Conservation (phyloP, 2,888 invertebrate species). For the Halocaridina rubra region DNA sequence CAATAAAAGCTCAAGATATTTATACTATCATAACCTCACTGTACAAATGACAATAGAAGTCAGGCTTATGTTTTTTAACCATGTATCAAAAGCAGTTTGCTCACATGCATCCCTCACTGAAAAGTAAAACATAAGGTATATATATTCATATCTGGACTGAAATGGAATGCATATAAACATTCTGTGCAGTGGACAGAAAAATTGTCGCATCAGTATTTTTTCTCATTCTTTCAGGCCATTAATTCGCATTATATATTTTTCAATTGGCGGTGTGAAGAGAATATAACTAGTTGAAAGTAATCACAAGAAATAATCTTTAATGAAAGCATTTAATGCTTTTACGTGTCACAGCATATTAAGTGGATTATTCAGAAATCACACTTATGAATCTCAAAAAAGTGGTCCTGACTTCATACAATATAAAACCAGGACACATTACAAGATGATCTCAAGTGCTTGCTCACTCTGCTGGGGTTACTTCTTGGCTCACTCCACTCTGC, state of each 20-base stretch:
- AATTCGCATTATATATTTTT: not conserved
- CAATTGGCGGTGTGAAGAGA: not conserved
- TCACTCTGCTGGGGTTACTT: conserved; percentile 19
- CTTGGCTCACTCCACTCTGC: conserved; percentile 2
- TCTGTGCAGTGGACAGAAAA: conserved; percentile 45
- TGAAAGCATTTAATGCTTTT: no score
- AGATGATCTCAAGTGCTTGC: not conserved
- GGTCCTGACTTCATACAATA: not conserved
- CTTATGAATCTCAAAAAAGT: not conserved
- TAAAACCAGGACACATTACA: not conserved
- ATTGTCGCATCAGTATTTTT: not conserved
- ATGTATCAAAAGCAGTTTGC: conserved; percentile 46
- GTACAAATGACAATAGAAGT: not conserved
- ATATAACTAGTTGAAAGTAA: not conserved
- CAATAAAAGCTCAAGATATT: not conserved
- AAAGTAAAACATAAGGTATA: not conserved
- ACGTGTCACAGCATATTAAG: conserved; percentile 1
- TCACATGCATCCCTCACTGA: conserved; percentile 19
- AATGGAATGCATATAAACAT: conserved; percentile 33
- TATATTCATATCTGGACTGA: conserved; percentile 10
- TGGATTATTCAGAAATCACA: no score
- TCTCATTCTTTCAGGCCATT: not conserved
- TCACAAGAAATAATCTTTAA: no score
- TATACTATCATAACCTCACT: not conserved
- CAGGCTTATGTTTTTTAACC: conserved; percentile 26